These are phyloP conservation scores for Eufriesea mexicana DNA, from an alignment of 1,140 invertebrate genomes.

Conservation along the genomic window DNA sequence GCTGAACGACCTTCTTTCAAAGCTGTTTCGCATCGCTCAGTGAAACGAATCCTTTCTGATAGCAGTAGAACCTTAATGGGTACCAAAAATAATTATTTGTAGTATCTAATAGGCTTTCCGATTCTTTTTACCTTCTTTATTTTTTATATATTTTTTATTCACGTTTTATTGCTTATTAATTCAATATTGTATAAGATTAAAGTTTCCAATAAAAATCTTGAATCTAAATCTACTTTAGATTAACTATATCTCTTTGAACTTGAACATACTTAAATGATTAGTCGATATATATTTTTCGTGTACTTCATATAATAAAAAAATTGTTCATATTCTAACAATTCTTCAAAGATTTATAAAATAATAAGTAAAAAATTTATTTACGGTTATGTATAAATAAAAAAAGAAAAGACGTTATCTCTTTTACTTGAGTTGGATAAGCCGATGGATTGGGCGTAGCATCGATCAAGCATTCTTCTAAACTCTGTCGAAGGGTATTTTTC, in stretches of 20 bases:
- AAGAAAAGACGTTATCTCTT: background rate
- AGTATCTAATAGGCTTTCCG: too few species aligned
- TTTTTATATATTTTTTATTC: background rate
- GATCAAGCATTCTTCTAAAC: slow-evolving; percentile 75
- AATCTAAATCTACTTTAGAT: too few species aligned
- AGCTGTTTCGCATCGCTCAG: slow-evolving; percentile 76
- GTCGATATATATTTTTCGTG: too few species aligned
- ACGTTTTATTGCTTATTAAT: too few species aligned
- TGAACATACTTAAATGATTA: too few species aligned
- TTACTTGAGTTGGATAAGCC: slow-evolving; percentile 77
- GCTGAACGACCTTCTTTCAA: slow-evolving; percentile 68
- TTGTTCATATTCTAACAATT: too few species aligned
- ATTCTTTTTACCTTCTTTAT: background rate
- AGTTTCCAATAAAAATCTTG: too few species aligned
- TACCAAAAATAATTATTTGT: background rate
- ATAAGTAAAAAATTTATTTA: too few species aligned
- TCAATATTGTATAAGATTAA: too few species aligned
- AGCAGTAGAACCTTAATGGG: slow-evolving; percentile 72
- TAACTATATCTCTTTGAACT: too few species aligned
- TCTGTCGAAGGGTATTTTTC: slow-evolving; percentile 69
- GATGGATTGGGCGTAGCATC: slow-evolving; percentile 74
- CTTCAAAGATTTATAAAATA: too few species aligned
- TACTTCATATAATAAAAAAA: too few species aligned
- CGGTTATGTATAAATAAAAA: background rate
- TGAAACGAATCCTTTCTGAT: slow-evolving; percentile 77